Base-by-base conservation (phyloP, 2,888 invertebrate genomes). In the Oscheius sp. region DNA sequence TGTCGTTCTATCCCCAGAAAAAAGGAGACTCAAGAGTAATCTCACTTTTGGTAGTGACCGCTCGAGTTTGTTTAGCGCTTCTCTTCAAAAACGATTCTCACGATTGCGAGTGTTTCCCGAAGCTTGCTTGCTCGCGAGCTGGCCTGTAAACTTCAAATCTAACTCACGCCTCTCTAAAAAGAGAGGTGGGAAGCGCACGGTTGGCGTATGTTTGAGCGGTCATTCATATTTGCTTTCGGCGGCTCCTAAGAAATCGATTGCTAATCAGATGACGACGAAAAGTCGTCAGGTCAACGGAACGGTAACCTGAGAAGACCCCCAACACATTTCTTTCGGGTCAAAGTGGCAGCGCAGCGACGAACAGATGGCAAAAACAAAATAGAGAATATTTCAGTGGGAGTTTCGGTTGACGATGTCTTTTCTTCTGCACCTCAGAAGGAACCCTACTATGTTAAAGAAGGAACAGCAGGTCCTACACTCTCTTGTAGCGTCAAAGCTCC, bases 401-500 rank as follows among this genome's bases (percentile, higher is more conserved):
- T 25, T 17, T 12, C 33, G 15, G 20, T 53, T 8, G 45, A 39
- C 10, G 96, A 96, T 90, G 93, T 95, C 17, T 84, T 84, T 52
- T 48, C 70, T 12, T 55, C 57, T 6, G 69, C 74, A 42, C 84
- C 85, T 1, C 70, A 72, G 15, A 58, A 65, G 2, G 76, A 82
- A 20, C 82, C 82, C 2, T 85, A 83, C 57, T 84, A 82, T 63
- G 82, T 82, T 8, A 69, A 68, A 15, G 82, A 80, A 6, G 79
- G 80, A n/a, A 70, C 78, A 20, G 45, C 71, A 15, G 82, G 80
- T 3, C 76, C 81, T 17, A 55, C 73, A 15, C 37, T 85, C 25
- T 70, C 78, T 27, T 85, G 85, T 68, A 72, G 75, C 6, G 63
- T 85, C 0, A 65, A 66, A 33, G 29, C 72, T 0, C 58, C 70